phyloP scores from a whole-genome alignment of 2,888 invertebrate species.

The Linnaemya tessellans region DNA sequence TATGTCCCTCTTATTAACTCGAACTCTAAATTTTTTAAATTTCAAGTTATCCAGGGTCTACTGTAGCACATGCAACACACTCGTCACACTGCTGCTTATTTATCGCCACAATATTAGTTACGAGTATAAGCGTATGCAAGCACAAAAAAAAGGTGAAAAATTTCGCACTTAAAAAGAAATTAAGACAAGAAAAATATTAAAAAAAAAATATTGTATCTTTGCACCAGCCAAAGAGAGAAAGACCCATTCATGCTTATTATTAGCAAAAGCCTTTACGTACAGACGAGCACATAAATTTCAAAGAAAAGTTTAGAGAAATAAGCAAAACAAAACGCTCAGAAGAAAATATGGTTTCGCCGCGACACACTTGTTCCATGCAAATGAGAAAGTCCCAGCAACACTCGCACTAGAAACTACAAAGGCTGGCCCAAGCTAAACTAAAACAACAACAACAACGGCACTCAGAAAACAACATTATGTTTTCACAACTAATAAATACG shows the following conservation, averaged over 20 bases:
- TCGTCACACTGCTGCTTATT: neutral
- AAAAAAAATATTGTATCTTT: constrained; percentile 4
- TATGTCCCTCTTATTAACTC: no score
- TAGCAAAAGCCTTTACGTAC: constrained; percentile 53
- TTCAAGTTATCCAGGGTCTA: neutral
- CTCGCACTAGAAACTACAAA: constrained; percentile 24
- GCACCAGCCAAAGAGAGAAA: constrained; percentile 5
- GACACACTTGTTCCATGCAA: constrained; percentile 63
- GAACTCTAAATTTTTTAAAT: no score
- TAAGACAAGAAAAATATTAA: constrained; percentile 49
- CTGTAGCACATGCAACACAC: neutral
- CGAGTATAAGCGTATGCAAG: neutral
- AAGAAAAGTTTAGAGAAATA: neutral
- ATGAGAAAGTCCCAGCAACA: constrained; percentile 37
- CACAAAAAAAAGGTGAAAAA: constrained; percentile 68
- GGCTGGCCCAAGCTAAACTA: constrained; percentile 10
- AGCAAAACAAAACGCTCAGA: constrained; percentile 20
- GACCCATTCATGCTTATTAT: constrained; percentile 30
- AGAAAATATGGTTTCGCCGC: constrained; percentile 67
- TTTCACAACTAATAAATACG: constrained; percentile 26
- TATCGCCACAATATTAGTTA: constrained; percentile 13
- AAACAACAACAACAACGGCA: constrained; percentile 6
- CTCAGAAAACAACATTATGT: neutral
- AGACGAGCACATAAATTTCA: constrained; percentile 20
- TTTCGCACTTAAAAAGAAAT: constrained; percentile 70